Percentiles rank a stretch among this genome's conserved stretches.
Evolutionary conservation across 2,888 invertebrate genomes (phyloP).

Genomic region (Tipula vernalis): DNA sequence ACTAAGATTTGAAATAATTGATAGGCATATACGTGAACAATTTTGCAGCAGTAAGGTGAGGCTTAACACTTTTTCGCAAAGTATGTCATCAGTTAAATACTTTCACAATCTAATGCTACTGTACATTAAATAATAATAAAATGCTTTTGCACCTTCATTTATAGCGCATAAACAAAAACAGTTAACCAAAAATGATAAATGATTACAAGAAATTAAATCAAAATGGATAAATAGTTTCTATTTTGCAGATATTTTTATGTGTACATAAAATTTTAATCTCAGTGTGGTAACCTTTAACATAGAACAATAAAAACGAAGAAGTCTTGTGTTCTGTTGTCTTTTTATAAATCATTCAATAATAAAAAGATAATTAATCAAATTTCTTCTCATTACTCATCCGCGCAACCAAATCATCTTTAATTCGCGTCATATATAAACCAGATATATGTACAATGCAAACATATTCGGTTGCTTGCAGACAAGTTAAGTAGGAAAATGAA

Average conservation of each 20-base stretch:
- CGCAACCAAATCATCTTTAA: background rate
- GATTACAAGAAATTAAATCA: background rate
- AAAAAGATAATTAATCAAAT: background rate
- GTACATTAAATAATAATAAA: too few species aligned
- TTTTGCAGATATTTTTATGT: background rate
- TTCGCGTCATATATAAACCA: background rate
- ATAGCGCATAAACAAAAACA: background rate
- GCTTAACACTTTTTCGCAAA: too few species aligned
- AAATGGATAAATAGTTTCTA: background rate
- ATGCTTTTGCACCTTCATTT: too few species aligned
- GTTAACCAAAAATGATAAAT: background rate
- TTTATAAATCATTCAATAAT: background rate
- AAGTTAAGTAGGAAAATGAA: background rate
- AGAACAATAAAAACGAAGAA: background rate
- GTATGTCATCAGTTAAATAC: too few species aligned
- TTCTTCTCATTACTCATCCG: background rate
- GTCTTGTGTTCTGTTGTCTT: background rate
- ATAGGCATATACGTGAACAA: too few species aligned
- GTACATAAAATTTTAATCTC: background rate
- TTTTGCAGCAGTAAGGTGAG: too few species aligned
- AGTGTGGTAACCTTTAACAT: background rate
- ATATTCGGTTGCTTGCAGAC: background rate
- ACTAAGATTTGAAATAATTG: too few species aligned
- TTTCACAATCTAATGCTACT: too few species aligned
- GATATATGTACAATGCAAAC: background rate